phyloP scores from a whole-genome alignment of 2,797 vertebrate species.

The Zalophus californianus region DNA sequence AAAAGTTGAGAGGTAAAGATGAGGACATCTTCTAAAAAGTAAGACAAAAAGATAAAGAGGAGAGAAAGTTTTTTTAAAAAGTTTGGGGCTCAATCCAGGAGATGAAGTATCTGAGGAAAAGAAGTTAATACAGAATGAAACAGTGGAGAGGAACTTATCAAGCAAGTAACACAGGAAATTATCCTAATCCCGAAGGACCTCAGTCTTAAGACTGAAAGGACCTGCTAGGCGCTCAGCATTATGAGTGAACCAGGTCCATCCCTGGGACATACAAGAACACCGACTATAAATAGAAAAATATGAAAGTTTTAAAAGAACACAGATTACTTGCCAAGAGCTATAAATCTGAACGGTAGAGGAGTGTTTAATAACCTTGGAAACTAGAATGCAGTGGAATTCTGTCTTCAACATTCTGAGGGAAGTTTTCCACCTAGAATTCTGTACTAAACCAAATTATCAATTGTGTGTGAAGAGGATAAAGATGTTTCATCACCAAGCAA shows the following conservation, averaged over 20 bases:
- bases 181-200: not conserved
- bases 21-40: constrained; percentile 7
- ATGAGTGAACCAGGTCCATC: not conserved
- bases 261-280: not conserved
- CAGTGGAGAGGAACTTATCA: not conserved
- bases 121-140: not conserved
- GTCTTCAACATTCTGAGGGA: not conserved
- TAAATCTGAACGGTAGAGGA: not conserved
- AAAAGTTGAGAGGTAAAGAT: not conserved
- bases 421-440: not conserved
- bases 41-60: not conserved
- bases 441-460: not conserved
- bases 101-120: not conserved
- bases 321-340: not conserved
- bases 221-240: not conserved
- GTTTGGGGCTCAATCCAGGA: not conserved
- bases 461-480: not conserved
- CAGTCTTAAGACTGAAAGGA: not conserved
- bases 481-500: not conserved
- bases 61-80: not conserved
- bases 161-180: not conserved
- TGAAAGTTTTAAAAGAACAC: not conserved
- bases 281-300: not conserved
- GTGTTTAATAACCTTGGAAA: not conserved
- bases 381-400: not conserved